Percentiles rank a stretch among this genome's conserved stretches.
Conservation (phyloP, 2,888 invertebrate genomes). For the Norana najaformis region DNA sequence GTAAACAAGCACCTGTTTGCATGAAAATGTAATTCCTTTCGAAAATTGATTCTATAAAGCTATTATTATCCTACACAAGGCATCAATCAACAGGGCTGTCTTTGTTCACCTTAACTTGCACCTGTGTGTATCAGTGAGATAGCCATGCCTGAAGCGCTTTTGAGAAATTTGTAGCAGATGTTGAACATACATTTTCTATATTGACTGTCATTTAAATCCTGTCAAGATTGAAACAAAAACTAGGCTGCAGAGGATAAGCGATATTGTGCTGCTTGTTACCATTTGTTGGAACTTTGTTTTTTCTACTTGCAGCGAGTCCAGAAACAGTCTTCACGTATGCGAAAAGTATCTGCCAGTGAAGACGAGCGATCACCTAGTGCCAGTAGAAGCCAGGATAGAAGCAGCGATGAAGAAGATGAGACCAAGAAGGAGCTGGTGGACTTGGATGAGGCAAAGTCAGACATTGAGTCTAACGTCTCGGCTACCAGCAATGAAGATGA, state of each 20-base stretch:
- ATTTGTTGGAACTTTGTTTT: not conserved
- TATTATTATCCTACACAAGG: too few relatives aligned
- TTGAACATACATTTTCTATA: too few relatives aligned
- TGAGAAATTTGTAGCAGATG: too few relatives aligned
- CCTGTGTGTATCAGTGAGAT: too few relatives aligned
- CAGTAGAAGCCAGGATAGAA: not conserved
- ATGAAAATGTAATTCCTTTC: too few relatives aligned
- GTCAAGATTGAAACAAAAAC: too few relatives aligned
- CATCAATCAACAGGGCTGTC: too few relatives aligned
- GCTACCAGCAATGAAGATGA: conserved; percentile 1
- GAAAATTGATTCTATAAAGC: too few relatives aligned
- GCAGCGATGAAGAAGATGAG: not conserved
- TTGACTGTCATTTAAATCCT: too few relatives aligned
- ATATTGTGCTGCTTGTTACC: not conserved
- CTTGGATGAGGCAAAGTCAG: not conserved
- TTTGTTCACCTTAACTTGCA: too few relatives aligned
- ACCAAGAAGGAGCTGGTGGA: not conserved
- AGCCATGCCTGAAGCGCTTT: too few relatives aligned
- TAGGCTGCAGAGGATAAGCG: not conserved
- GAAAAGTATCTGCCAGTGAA: not conserved
- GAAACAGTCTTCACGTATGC: not conserved
- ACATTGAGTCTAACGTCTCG: not conserved
- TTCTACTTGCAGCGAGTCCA: not conserved
- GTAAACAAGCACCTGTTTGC: too few relatives aligned
- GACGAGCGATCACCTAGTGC: not conserved